Evolutionary conservation across 2,797 vertebrate species (phyloP), one percentile per base, ranked within the genome.

Genomic region (Centroberyx gerrardi): DNA sequence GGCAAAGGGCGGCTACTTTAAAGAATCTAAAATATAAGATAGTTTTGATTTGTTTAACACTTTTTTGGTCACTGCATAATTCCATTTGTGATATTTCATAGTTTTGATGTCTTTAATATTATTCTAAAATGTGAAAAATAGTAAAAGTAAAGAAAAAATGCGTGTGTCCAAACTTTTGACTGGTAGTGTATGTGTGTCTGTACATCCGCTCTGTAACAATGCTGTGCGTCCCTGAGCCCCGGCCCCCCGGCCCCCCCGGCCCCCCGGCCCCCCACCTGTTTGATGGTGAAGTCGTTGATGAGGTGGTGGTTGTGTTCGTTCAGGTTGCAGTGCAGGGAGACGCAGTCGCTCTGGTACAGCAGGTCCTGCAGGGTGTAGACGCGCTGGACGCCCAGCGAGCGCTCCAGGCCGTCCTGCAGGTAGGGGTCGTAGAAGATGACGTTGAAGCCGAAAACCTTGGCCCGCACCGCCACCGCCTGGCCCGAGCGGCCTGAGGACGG

Each of bases 301-400:
- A 99, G 97, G 94, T 99, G 98, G 91, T 99, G 98, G 95, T 99
- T 99, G 91, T 99, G 98, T 76, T 99, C 98, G 1, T 99, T 99
- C 59, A 99, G 97, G 94, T 97, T 99, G 85, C 98, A 99, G 96
- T 99, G 98, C 91, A 99, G 91, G 61, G 97, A 99, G 31, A 99
- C 98, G 29, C 98, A 99, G 96, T 99, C 98, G 38, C 97, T 99
- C 96, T 99, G 98, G 82, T 98, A 99, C 31, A 99, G 96, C 89
- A 99, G 95, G 90, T 99, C 98, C 95, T 99, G 98, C 22, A 99
- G 97, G 0, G 97, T 99, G 95, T 98, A 98, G 83, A 99, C 97
- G 13, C 97, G 93, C 95, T 99, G 98, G 17, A 99, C 97, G 3
- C 98, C 98, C 91, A 99, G 94, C 27, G 98, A 97, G 71, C 98